These are phyloP conservation scores for Triplophysa siluroides DNA, from an alignment of 2,113 vertebrate genomes.

Conservation along the genomic window DNA sequence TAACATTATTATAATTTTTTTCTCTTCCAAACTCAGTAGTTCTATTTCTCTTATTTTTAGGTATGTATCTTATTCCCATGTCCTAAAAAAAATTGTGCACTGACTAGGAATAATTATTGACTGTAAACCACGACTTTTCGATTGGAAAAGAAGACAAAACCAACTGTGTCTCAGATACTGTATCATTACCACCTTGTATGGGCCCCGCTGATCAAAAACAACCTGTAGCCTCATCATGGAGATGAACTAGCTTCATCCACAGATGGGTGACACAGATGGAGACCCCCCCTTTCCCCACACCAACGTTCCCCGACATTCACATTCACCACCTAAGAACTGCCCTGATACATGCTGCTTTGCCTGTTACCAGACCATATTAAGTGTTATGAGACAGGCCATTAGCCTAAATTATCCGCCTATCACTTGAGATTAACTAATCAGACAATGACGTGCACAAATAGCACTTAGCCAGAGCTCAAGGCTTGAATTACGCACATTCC, in stretches of 20 bases:
- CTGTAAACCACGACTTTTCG: background rate
- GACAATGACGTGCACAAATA: conserved; percentile 62
- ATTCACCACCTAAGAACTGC: conserved; percentile 52
- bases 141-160: conserved; percentile 21
- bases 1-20: background rate
- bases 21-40: no score
- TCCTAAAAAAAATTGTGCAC: background rate
- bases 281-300: conserved; percentile 55
- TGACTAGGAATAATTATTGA: background rate
- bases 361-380: conserved; percentile 47
- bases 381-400: conserved; percentile 46
- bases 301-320: conserved; percentile 52
- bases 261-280: conserved; percentile 80
- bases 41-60: background rate
- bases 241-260: conserved; percentile 56
- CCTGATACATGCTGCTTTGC: conserved; percentile 42
- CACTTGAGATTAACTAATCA: conserved; percentile 63
- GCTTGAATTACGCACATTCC: conserved; percentile 46
- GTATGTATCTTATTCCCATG: background rate
- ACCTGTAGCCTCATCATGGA: conserved; percentile 29
- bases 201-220: conserved; percentile 34
- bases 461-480: conserved; percentile 45
- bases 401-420: conserved; percentile 51
- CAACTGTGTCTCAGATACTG: conserved; percentile 4
- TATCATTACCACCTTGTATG: conserved; percentile 44